Evolutionary conservation across 2,113 vertebrate genomes (phyloP), one percentile per base, ranked within the genome.

Genomic region (Thunnus maccoyii): DNA sequence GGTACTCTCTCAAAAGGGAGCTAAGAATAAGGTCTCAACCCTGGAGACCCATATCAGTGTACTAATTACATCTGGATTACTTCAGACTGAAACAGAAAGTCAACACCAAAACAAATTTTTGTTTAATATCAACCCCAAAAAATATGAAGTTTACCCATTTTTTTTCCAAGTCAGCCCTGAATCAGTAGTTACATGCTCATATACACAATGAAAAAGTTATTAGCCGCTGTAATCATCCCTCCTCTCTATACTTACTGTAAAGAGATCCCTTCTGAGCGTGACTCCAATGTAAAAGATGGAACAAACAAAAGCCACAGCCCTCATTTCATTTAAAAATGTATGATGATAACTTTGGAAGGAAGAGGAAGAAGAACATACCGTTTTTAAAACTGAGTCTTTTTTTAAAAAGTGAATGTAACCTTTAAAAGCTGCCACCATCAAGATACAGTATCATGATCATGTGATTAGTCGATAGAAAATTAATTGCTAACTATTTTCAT

Each of bases 31-130:
- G 56, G 72, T 61, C 51, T 79, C 27, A 57, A 54, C 85, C 78
- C 80, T 12, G 8, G 88, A 86, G 89, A 86, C 27, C 36, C 18
- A 18, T 13, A 78, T 86, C 76, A 64, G 71, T 75, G 84, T 56
- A 56, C 87, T 90, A 90, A 91, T 92, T 89, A 88, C 81, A 75
- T 56, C 58, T 51, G 32, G 22, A 52, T 30, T 56, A 83, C 69
- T 90, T 91, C 76, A 78, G 52, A 88, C 6, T 72, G 61, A 27
- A 80, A 72, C 16, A 47, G 46, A 70, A 27, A 84, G 72, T 48
- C 27, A 67, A 63, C 20, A 54, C 14, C 4, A 16, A 51, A 6
- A 63, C 11, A 48, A 32, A 47, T 57, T 54, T 62, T 13, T 46
- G 7, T 58, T 70, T 48, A 17, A 20, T 27, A 41, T 72, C 2